Percentiles rank a stretch among this genome's conserved stretches.
Evolutionary conservation across 2,113 vertebrate species (phyloP).

Genomic region (Galemys pyrenaicus): DNA sequence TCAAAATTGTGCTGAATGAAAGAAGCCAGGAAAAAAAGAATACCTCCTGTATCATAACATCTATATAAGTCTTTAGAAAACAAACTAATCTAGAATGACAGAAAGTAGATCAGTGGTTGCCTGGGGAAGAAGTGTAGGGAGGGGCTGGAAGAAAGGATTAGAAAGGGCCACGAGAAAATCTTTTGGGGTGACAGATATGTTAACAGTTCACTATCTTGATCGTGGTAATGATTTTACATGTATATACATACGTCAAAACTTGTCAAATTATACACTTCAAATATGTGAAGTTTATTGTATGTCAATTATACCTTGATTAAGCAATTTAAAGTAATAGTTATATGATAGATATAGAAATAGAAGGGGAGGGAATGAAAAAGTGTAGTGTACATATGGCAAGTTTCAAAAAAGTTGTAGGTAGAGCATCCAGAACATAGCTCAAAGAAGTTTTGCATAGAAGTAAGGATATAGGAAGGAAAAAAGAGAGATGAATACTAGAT

Average conservation of each 20-base stretch:
- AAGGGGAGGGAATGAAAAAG: background rate
- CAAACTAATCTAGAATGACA: constrained; percentile 1
- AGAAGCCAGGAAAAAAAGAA: constrained; percentile 20
- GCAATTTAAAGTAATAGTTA: background rate
- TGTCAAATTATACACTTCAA: background rate
- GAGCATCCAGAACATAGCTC: background rate
- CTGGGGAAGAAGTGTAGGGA: background rate
- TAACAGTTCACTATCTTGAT: background rate
- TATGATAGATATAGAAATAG: background rate
- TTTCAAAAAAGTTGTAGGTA: background rate
- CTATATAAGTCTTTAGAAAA: constrained; percentile 41
- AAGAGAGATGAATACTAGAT: background rate
- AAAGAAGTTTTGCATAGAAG: background rate
- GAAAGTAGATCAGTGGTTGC: background rate
- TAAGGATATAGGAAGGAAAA: background rate
- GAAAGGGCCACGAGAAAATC: background rate
- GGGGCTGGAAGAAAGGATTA: background rate
- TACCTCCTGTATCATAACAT: background rate
- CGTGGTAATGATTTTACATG: background rate
- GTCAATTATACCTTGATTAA: constrained; percentile 10
- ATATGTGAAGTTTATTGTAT: background rate
- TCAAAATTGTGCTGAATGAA: constrained; percentile 9
- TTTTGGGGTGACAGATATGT: background rate
- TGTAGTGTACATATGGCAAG: background rate
- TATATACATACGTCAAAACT: background rate